Conservation (phyloP, 2,797 vertebrate genomes). For the Rousettus madagascariensis region DNA sequence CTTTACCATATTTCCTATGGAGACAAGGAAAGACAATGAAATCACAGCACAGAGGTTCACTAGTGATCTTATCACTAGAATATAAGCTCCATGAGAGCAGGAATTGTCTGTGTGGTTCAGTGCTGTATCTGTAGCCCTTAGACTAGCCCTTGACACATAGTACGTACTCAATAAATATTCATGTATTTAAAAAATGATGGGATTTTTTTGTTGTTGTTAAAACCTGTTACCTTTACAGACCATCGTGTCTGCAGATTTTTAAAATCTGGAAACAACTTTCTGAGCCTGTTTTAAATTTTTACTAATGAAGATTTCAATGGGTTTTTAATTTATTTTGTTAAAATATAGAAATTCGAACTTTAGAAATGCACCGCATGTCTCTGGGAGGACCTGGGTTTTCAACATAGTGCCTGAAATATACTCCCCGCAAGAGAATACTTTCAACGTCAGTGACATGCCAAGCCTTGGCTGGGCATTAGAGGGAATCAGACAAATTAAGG, state of each 20-base stretch:
- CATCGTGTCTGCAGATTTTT: background rate
- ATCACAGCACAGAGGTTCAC: background rate
- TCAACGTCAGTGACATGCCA: background rate
- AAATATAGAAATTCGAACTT: background rate
- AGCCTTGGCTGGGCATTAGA: background rate
- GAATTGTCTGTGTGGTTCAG: background rate
- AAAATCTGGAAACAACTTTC: background rate
- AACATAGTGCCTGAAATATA: background rate
- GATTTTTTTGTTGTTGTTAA: background rate
- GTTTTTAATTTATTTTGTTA: background rate
- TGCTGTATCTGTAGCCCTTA: background rate
- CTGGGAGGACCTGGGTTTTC: background rate
- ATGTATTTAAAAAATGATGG: background rate
- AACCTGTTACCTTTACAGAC: background rate
- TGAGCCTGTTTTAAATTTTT: background rate
- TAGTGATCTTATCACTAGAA: background rate
- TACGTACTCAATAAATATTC: background rate
- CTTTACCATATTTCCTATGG: background rate
- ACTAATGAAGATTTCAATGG: background rate
- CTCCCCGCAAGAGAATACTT: background rate
- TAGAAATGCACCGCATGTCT: background rate
- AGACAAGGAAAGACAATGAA: background rate
- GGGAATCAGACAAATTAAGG: background rate
- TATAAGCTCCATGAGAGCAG: background rate
- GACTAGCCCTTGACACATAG: background rate